These are phyloP conservation scores for Sabatieria punctata DNA, from an alignment of 2,888 invertebrate genomes.

Conservation along the genomic window DNA sequence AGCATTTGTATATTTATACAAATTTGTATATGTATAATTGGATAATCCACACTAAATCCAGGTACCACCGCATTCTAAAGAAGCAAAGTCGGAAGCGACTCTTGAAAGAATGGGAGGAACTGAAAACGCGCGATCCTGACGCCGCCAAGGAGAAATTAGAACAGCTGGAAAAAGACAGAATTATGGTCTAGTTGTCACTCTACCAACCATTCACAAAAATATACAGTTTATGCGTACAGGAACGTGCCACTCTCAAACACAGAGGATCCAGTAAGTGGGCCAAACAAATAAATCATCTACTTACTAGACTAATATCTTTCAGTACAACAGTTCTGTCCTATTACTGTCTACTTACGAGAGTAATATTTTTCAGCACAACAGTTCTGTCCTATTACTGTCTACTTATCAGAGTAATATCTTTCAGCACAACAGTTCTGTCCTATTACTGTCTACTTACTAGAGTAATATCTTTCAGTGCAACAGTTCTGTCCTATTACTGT, in stretches of 20 bases:
- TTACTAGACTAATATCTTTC: too few species aligned
- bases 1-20: too few species aligned
- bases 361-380: too few species aligned
- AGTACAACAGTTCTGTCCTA: too few species aligned
- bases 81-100: constrained; percentile 62
- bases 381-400: too few species aligned
- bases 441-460: neutral
- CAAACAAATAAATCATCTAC: constrained; percentile 56
- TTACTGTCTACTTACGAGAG: too few species aligned
- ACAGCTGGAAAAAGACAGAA: constrained; percentile 60
- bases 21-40: too few species aligned
- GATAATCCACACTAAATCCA: too few species aligned
- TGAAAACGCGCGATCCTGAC: constrained; percentile 70
- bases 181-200: constrained; percentile 37
- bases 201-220: neutral
- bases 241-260: constrained; percentile 74
- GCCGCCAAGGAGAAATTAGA: constrained; percentile 71
- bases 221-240: constrained; percentile 34
- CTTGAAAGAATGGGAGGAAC: constrained; percentile 68
- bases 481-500: too few species aligned
- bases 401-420: too few species aligned
- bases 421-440: too few species aligned
- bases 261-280: constrained; percentile 95
- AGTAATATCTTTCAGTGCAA: neutral
- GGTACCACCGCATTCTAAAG: constrained; percentile 52